These are phyloP conservation scores for Fukomys damarensis DNA, from an alignment of 2,113 vertebrate species.

Conservation along the genomic window DNA sequence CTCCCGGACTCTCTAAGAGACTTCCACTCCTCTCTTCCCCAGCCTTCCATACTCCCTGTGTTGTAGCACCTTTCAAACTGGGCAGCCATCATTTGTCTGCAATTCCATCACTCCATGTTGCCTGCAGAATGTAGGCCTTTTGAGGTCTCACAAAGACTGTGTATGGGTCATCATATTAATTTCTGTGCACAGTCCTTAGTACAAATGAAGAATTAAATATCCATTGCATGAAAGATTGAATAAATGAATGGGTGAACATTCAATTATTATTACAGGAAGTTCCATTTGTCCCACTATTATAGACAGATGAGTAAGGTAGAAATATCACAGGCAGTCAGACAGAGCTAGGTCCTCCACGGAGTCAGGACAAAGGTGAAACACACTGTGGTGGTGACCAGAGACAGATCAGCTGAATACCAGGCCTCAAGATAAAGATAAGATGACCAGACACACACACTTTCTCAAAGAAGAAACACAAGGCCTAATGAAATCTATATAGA, in stretches of 20 bases:
- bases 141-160: not conserved
- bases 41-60: rapidly evolving
- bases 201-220: not conserved
- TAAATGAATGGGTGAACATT: not conserved
- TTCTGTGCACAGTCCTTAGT: not conserved
- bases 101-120: not conserved
- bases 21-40: not conserved
- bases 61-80: not conserved
- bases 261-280: not conserved
- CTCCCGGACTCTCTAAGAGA: not conserved
- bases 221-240: not conserved
- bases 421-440: too few relatives aligned
- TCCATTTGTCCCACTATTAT: not conserved
- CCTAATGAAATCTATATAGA: too few relatives aligned
- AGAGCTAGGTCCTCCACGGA: too few relatives aligned
- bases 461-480: too few relatives aligned
- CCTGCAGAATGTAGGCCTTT: not conserved
- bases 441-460: too few relatives aligned
- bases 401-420: too few relatives aligned
- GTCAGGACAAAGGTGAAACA: too few relatives aligned
- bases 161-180: not conserved
- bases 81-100: not conserved
- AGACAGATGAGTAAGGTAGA: too few relatives aligned
- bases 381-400: too few relatives aligned
- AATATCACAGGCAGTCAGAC: too few relatives aligned